phyloP scores from a whole-genome alignment of 2,797 vertebrate species.

The Schizopygopsis malacanthus region DNA sequence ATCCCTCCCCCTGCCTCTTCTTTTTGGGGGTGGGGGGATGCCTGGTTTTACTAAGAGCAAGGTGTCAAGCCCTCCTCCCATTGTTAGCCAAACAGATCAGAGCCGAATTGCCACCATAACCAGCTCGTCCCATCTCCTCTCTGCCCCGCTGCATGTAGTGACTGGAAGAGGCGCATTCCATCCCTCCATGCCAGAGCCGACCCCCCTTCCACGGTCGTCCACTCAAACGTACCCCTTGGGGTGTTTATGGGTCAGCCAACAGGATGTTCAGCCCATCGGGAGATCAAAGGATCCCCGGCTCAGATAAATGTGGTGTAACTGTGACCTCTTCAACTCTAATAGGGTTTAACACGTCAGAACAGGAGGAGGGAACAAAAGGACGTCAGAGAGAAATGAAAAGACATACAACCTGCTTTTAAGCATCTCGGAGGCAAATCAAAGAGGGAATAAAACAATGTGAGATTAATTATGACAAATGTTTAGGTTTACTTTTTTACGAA shows the following conservation, averaged over 20 bases:
- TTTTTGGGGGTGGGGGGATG: conserved; percentile 59
- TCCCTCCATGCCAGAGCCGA: conserved; percentile 63
- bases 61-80: conserved; percentile 77
- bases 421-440: background rate
- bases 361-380: conserved; percentile 66
- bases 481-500: background rate
- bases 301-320: conserved; percentile 73
- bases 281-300: conserved; percentile 78
- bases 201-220: conserved; percentile 49
- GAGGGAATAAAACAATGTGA: background rate
- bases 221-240: conserved; percentile 75
- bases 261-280: conserved; percentile 80
- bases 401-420: background rate
- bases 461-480: background rate
- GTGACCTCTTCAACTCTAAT: conserved; percentile 80
- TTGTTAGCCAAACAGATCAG: conserved; percentile 72
- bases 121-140: conserved; percentile 51
- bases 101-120: conserved; percentile 59
- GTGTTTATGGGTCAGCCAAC: conserved; percentile 81
- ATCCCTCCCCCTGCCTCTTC: conserved; percentile 36
- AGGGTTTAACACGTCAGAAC: conserved; percentile 69
- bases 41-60: conserved; percentile 67
- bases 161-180: conserved; percentile 66
- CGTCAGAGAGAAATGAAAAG: conserved; percentile 7
- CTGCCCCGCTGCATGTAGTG: conserved; percentile 65